phyloP scores from a whole-genome alignment of 2,888 invertebrate species.

The Drosophila setosimentum region DNA sequence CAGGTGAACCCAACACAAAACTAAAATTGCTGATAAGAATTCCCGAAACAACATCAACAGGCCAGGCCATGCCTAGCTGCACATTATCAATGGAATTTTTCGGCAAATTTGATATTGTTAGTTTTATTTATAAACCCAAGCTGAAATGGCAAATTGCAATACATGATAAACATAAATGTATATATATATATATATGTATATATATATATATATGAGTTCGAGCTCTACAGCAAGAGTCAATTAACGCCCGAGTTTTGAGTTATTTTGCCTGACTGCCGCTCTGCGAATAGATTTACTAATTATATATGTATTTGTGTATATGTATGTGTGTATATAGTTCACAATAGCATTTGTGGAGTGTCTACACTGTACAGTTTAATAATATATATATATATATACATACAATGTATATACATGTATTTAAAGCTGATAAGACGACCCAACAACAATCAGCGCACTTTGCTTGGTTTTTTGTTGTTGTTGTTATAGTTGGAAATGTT shows the following conservation, averaged over 20 bases:
- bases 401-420: neutral
- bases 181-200: conserved; percentile 1
- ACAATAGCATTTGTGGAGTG: neutral
- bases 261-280: conserved; percentile 1
- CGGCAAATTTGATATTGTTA: conserved; percentile 29
- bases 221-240: conserved; percentile 33
- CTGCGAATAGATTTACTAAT: conserved; percentile 36
- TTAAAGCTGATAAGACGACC: conserved; percentile 35
- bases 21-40: conserved; percentile 40
- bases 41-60: neutral
- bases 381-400: neutral
- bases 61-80: conserved; percentile 6
- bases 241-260: conserved; percentile 36
- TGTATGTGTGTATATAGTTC: neutral
- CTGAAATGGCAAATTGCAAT: conserved; percentile 11
- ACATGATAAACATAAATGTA: conserved; percentile 25
- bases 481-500: neutral
- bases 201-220: conserved; percentile 3
- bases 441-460: conserved; percentile 51
- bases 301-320: conserved; percentile 5
- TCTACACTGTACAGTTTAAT: neutral
- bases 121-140: conserved; percentile 51
- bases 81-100: conserved; percentile 64
- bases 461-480: conserved; percentile 26
- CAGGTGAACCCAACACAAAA: conserved; percentile 33